phyloP scores from a whole-genome alignment of 1,140 invertebrate species.

The Aphelenchoides avenae region DNA sequence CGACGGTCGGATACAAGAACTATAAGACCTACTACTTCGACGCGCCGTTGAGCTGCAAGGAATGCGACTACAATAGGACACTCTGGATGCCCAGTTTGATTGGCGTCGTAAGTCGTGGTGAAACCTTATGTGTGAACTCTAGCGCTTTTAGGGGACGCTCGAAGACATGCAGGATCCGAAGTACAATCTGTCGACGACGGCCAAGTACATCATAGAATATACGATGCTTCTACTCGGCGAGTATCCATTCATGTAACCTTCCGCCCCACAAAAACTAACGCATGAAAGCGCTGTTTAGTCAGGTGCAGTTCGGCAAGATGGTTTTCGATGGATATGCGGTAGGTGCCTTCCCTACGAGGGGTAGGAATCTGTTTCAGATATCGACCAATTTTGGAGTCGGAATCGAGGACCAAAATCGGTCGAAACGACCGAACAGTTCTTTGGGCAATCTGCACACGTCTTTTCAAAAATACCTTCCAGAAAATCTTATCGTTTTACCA shows the following conservation, averaged over 20 bases:
- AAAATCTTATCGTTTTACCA: too few species aligned
- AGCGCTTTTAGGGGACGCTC: conserved; percentile 24
- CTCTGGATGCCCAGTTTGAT: conserved; percentile 28
- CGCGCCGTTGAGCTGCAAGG: conserved; percentile 16
- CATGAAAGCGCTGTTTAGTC: conserved; percentile 3
- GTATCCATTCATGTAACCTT: conserved; percentile 31
- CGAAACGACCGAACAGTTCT: too few species aligned
- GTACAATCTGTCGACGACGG: conserved; percentile 15
- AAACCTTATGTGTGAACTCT: not conserved
- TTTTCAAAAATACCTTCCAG: too few species aligned
- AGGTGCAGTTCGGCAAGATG: conserved; percentile 21
- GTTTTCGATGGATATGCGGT: conserved; percentile 37
- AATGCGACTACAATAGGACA: conserved; percentile 18
- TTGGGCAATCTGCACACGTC: too few species aligned
- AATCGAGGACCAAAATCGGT: too few species aligned
- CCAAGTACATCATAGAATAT: conserved; percentile 18
- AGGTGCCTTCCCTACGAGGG: too few species aligned
- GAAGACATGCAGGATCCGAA: conserved; percentile 26
- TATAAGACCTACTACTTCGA: conserved; percentile 32
- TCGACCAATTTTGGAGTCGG: too few species aligned
- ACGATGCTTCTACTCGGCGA: conserved; percentile 25
- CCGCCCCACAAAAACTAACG: not conserved
- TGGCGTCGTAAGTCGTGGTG: conserved; percentile 23
- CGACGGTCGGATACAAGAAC: conserved; percentile 41
- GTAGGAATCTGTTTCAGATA: too few species aligned